Conservation (phyloP, 2,113 vertebrate genomes). For the Crotophaga sulcirostris region DNA sequence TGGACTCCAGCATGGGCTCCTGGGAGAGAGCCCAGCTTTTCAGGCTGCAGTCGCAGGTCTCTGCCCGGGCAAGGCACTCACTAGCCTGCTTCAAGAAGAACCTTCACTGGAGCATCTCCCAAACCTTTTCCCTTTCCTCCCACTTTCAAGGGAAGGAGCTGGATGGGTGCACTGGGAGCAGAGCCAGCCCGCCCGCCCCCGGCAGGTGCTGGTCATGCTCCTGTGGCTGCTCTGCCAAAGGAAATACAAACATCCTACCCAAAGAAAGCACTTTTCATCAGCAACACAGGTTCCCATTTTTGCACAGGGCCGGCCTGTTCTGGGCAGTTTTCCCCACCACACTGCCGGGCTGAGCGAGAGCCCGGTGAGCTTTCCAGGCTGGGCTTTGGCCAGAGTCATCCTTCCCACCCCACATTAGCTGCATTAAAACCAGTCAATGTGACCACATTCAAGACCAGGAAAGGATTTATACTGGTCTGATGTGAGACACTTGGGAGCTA, state of each 20-base stretch:
- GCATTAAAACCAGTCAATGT: neutral
- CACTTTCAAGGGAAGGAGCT: neutral
- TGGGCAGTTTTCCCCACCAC: constrained; percentile 3
- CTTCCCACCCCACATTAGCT: neutral
- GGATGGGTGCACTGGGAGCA: neutral
- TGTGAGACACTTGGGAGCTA: neutral
- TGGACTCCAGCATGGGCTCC: neutral
- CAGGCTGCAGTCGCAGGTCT: neutral
- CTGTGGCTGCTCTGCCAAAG: neutral
- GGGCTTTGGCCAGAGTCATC: neutral
- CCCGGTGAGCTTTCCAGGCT: neutral
- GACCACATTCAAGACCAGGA: neutral
- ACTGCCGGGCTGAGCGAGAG: neutral
- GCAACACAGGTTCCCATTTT: constrained; percentile 46
- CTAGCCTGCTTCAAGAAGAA: neutral
- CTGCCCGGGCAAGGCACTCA: neutral
- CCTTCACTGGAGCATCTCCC: neutral
- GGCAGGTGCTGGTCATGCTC: constrained; percentile 37
- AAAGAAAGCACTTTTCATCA: constrained; percentile 63
- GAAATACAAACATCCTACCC: constrained; percentile 59
- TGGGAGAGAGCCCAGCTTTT: neutral
- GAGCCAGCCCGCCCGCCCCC: neutral
- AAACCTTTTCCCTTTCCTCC: neutral
- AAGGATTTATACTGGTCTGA: neutral
- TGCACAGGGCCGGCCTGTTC: constrained; percentile 14